Evolutionary conservation across 2,113 vertebrate genomes (phyloP).

Genomic region (Brevimyrus niger): DNA sequence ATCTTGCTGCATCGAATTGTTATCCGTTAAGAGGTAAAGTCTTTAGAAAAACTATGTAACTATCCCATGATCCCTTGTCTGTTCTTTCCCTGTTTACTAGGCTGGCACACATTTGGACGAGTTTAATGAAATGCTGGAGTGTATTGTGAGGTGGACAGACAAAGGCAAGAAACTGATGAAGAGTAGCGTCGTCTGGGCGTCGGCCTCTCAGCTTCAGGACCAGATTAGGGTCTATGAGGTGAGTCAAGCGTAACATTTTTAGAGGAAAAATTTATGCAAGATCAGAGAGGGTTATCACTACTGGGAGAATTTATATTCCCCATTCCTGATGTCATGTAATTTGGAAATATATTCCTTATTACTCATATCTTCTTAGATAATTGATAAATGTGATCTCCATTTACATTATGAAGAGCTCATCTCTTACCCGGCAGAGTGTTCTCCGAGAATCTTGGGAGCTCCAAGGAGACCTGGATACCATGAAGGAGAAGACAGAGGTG

Average conservation of each 20-base stretch:
- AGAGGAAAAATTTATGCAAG: not conserved
- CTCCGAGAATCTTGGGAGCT: conserved; percentile 85
- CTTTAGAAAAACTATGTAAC: not conserved
- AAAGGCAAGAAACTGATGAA: conserved; percentile 78
- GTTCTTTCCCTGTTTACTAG: conserved; percentile 43
- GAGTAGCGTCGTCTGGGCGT: conserved; percentile 77
- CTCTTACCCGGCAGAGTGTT: conserved; percentile 57
- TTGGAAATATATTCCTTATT: conserved; percentile 28
- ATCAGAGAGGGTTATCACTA: not conserved
- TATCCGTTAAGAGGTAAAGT: not conserved
- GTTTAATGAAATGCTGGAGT: conserved; percentile 81
- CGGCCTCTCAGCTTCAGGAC: conserved; percentile 77
- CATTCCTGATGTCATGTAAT: not conserved
- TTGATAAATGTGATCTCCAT: not conserved
- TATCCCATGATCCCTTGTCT: not conserved
- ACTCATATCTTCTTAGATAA: not conserved
- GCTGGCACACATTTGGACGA: conserved; percentile 77
- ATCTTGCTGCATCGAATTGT: not conserved
- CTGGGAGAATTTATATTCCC: not conserved
- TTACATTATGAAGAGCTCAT: too few relatives aligned
- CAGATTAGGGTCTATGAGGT: conserved; percentile 87
- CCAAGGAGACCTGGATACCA: conserved; percentile 75
- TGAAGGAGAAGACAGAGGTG: conserved; percentile 70
- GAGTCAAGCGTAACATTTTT: conserved; percentile 7
- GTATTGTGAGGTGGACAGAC: conserved; percentile 79